Percentiles rank a stretch among this genome's conserved stretches.
Conservation (phyloP, 2,797 vertebrate species). For the Peromyscus attwateri region DNA sequence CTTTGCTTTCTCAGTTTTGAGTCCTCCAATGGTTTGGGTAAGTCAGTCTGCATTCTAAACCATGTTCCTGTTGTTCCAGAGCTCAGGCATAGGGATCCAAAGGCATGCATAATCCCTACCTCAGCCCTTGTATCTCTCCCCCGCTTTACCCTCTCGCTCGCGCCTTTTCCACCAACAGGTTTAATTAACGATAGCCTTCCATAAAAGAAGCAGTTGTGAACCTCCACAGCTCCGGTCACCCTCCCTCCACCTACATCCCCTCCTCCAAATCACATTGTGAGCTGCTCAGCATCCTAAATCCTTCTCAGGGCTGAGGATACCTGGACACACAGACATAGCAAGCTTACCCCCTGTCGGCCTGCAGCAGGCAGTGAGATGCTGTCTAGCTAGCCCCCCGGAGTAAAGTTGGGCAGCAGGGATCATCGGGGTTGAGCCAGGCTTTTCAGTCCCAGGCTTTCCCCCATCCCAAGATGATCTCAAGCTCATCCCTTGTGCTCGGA, state of each 20-base stretch:
- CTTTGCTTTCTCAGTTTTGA: conserved; percentile 6
- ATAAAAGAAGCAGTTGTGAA: conserved; percentile 21
- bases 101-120: conserved; percentile 60
- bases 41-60: conserved; percentile 32
- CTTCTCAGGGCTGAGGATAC: conserved; percentile 23
- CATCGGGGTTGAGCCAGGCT: conserved; percentile 55
- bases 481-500: conserved; percentile 72
- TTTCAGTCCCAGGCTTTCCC: conserved; percentile 59
- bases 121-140: neutral
- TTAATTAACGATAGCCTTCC: neutral
- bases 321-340: conserved; percentile 65
- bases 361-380: conserved; percentile 62
- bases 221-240: neutral
- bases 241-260: neutral
- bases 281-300: conserved; percentile 25
- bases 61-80: neutral
- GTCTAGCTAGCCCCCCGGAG: conserved; percentile 61
- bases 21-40: neutral
- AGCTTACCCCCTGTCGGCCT: conserved; percentile 82
- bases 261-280: conserved; percentile 40
- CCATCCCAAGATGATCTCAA: conserved; percentile 68
- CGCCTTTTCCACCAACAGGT: conserved; percentile 68
- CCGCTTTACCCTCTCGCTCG: neutral
- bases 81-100: neutral
- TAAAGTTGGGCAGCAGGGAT: conserved; percentile 71